phyloP scores from a whole-genome alignment of 2,888 invertebrate genomes.

The Ashinkailepas kermadecensis region DNA sequence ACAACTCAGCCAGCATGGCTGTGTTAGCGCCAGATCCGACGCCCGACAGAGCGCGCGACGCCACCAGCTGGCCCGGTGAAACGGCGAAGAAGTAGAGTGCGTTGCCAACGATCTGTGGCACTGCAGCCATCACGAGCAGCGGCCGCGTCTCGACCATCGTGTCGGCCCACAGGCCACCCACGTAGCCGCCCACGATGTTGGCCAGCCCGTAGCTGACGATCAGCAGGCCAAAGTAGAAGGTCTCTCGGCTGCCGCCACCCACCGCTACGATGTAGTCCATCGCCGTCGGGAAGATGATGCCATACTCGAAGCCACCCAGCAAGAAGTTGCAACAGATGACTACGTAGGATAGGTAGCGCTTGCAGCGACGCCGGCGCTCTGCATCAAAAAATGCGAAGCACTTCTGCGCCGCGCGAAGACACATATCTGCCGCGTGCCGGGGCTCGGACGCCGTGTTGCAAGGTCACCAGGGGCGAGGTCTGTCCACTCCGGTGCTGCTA shows the following conservation, averaged over 20 bases:
- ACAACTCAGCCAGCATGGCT: slow-evolving; percentile 6
- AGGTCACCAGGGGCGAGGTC: not conserved
- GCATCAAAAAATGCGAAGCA: not conserved
- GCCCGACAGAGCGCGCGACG: not conserved
- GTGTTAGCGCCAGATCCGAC: not conserved
- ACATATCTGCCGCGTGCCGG: too few species aligned
- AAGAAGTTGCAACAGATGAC: slow-evolving; percentile 7
- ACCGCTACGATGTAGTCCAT: not conserved
- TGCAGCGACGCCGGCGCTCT: not conserved
- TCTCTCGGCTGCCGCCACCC: not conserved
- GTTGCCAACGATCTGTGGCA: not conserved
- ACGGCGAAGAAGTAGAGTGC: not conserved
- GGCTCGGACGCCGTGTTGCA: not conserved
- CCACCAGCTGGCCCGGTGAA: not conserved
- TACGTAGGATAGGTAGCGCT: not conserved
- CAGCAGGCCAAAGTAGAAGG: not conserved
- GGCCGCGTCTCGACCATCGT: not conserved
- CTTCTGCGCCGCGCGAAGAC: too few species aligned
- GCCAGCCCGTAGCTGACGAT: not conserved
- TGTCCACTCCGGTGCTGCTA: too few species aligned
- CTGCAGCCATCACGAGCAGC: not conserved
- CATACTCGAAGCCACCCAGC: slow-evolving; percentile 10
- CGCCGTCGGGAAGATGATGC: slow-evolving; percentile 11
- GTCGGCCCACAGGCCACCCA: slow-evolving; percentile 8
- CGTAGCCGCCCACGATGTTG: slow-evolving; percentile 2